phyloP scores from a whole-genome alignment of 1,140 invertebrate species.

The Camponotus floridanus region DNA sequence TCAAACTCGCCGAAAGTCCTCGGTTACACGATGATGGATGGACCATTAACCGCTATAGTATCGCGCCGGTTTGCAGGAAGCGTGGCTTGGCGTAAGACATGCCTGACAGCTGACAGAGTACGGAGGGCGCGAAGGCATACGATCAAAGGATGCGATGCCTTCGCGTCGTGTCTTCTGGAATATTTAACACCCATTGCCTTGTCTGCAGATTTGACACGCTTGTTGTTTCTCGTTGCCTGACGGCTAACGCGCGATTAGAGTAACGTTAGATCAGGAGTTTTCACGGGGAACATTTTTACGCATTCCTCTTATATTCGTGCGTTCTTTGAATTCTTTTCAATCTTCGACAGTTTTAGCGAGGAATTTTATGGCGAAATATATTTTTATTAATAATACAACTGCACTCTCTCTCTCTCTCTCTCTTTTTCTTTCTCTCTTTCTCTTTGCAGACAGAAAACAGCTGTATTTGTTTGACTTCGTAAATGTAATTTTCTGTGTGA shows the following conservation, averaged over 20 bases:
- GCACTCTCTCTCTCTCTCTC: too few species aligned
- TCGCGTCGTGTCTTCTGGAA: conserved; percentile 74
- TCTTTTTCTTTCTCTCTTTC: too few species aligned
- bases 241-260: conserved; percentile 50
- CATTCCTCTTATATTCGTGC: not conserved
- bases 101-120: conserved; percentile 72
- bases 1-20: conserved; percentile 52
- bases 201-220: conserved; percentile 60
- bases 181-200: conserved; percentile 72
- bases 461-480: not conserved
- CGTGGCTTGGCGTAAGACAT: conserved; percentile 56
- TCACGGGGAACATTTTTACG: too few species aligned
- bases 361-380: not conserved
- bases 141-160: conserved; percentile 69
- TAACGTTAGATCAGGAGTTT: not conserved
- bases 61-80: conserved; percentile 29
- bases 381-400: not conserved
- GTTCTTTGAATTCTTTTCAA: too few species aligned
- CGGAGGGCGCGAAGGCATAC: conserved; percentile 65
- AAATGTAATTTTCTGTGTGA: not conserved
- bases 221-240: conserved; percentile 57
- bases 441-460: not conserved
- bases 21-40: conserved; percentile 70
- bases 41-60: conserved; percentile 65
- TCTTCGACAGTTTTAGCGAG: not conserved